These are phyloP conservation scores for Sminthurides bifidus DNA, from an alignment of 1,140 invertebrate genomes.

Conservation along the genomic window DNA sequence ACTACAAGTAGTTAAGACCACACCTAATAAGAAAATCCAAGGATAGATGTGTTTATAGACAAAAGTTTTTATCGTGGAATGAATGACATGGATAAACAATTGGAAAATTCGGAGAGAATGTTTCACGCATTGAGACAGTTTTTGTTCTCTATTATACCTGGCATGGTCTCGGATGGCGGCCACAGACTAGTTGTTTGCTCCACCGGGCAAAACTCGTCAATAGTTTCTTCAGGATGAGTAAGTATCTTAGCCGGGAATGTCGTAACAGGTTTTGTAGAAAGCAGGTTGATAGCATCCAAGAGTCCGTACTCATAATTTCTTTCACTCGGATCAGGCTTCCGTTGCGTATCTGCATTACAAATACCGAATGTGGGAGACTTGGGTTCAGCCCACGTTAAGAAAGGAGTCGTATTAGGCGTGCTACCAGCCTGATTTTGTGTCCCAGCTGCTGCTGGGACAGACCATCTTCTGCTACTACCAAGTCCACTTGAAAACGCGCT, in stretches of 20 bases:
- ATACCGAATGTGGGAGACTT: not conserved
- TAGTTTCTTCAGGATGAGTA: slow-evolving; percentile 13
- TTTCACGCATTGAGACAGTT: too few relatives aligned
- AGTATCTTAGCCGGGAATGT: slow-evolving; percentile 17
- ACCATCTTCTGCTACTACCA: slow-evolving; percentile 26
- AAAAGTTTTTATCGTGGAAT: not conserved
- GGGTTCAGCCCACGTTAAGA: not conserved
- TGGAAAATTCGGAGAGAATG: not conserved
- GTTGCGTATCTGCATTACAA: slow-evolving; percentile 5
- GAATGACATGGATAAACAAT: not conserved
- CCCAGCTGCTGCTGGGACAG: slow-evolving; percentile 20
- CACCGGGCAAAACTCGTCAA: slow-evolving; percentile 7
- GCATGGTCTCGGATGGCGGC: slow-evolving; percentile 30
- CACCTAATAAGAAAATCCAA: slow-evolving; percentile 13
- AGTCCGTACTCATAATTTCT: slow-evolving; percentile 23
- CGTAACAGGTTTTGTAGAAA: slow-evolving; percentile 24
- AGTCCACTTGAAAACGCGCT: slow-evolving; percentile 7
- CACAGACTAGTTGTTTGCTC: slow-evolving; percentile 28
- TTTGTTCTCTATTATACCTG: slow-evolving; percentile 22
- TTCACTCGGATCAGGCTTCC: slow-evolving; percentile 5
- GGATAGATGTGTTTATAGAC: too few relatives aligned
- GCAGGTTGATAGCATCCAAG: slow-evolving; percentile 29
- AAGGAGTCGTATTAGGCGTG: not conserved
- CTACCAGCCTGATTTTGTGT: slow-evolving; percentile 10
- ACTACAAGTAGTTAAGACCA: slow-evolving; percentile 29